A percentile compares a stretch with the other conserved stretches of the same genome.
Conservation (phyloP, 2,113 vertebrate species). For the Eupsittula cactorum region DNA sequence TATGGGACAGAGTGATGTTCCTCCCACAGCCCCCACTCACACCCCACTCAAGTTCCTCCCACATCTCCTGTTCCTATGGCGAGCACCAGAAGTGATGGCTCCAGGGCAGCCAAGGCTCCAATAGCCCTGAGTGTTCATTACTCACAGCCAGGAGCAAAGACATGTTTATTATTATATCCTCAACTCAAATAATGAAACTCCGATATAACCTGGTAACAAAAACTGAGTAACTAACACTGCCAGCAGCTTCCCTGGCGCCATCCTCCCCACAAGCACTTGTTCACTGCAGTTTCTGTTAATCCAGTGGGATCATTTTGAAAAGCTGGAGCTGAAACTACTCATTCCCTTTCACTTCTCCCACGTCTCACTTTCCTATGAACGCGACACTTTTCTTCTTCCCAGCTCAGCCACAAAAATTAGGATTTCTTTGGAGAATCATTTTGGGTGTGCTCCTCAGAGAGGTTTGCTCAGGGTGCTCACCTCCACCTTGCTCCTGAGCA, state of each 20-base stretch:
- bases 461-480: background rate
- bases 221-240: background rate
- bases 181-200: background rate
- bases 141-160: background rate
- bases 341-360: background rate
- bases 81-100: background rate
- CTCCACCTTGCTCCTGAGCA: background rate
- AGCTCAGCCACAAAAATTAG: background rate
- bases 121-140: background rate
- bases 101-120: background rate
- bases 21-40: background rate
- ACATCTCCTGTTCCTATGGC: background rate
- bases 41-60: background rate
- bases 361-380: rapidly evolving
- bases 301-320: background rate
- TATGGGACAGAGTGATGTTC: background rate
- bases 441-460: background rate
- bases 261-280: background rate
- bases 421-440: background rate
- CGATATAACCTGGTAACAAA: background rate
- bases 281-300: background rate
- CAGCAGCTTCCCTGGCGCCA: background rate
- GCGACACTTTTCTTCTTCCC: background rate
- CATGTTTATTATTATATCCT: background rate
- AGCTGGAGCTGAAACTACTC: background rate